Percentiles rank a stretch among this genome's conserved stretches.
phyloP scores from a whole-genome alignment of 2,888 invertebrate genomes.

The Criorhina ranunculi region DNA sequence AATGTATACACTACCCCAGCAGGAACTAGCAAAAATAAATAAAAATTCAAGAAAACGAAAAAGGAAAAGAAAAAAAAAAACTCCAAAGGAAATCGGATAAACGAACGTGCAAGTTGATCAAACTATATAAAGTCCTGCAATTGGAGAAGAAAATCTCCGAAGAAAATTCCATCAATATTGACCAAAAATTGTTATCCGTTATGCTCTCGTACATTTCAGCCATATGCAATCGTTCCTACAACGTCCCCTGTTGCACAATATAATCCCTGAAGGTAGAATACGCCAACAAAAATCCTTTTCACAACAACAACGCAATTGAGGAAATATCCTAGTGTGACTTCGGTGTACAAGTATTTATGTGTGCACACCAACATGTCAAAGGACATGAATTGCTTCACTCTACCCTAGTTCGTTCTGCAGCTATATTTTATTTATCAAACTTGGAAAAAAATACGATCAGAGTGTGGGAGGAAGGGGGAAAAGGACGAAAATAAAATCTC shows the following conservation, averaged over 20 bases:
- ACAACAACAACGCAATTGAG: conserved; percentile 12
- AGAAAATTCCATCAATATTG: conserved; percentile 76
- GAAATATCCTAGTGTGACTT: conserved; percentile 48
- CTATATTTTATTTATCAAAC: conserved; percentile 75
- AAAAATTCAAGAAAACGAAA: conserved; percentile 34
- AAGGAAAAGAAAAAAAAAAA: conserved; percentile 9
- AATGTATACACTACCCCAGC: conserved; percentile 37
- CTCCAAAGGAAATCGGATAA: conserved; percentile 63
- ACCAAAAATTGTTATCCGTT: conserved; percentile 72
- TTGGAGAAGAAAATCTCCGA: conserved; percentile 52
- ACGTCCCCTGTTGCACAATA: conserved; percentile 65
- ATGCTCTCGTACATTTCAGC: conserved; percentile 45
- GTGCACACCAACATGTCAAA: conserved; percentile 66
- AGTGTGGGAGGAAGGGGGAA: neutral
- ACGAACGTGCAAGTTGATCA: conserved; percentile 71
- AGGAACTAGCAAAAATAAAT: conserved; percentile 35
- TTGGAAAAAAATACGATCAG: conserved; percentile 50
- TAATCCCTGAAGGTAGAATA: conserved; percentile 29
- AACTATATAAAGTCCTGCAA: conserved; percentile 43
- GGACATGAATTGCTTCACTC: conserved; percentile 73
- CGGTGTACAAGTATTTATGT: conserved; percentile 66
- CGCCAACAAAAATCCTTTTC: conserved; percentile 20
- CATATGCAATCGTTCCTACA: conserved; percentile 52
- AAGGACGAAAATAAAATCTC: conserved; percentile 34
- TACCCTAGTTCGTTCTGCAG: conserved; percentile 44